Conservation (phyloP, 2,113 vertebrate genomes). For the Gila orcuttii region DNA sequence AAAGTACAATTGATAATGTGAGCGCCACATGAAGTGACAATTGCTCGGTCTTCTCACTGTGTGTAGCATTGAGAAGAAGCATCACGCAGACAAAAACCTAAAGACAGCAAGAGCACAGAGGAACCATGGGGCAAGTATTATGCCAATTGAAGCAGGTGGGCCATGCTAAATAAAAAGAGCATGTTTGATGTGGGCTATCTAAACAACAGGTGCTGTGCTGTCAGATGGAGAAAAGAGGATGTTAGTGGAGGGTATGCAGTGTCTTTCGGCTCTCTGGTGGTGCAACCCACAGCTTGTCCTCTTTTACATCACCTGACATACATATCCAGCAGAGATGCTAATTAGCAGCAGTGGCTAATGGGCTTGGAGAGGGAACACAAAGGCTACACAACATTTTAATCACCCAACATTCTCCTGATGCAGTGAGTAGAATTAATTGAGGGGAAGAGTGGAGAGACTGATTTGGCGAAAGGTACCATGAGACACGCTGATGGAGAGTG, state of each 20-base stretch:
- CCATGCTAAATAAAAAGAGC: background rate
- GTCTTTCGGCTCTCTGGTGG: constrained; percentile 46
- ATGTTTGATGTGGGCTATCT: constrained; percentile 42
- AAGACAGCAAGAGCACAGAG: background rate
- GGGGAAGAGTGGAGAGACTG: background rate
- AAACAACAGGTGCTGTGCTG: constrained; percentile 35
- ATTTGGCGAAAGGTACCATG: background rate
- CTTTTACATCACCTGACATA: constrained; percentile 59
- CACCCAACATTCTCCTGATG: constrained; percentile 53
- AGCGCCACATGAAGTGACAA: background rate
- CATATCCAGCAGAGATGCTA: constrained; percentile 52
- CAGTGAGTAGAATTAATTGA: constrained; percentile 53
- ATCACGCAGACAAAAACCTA: background rate
- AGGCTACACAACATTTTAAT: constrained; percentile 60
- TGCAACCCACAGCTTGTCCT: constrained; percentile 48
- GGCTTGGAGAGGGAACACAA: constrained; percentile 54
- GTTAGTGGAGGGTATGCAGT: constrained; percentile 35
- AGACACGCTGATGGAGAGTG: background rate
- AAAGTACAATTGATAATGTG: constrained; percentile 8
- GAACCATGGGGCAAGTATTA: constrained; percentile 6
- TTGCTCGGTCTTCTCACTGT: background rate
- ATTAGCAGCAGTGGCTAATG: constrained; percentile 59
- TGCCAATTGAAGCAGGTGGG: constrained; percentile 29
- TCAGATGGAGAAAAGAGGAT: constrained; percentile 18
- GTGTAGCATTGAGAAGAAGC: background rate